These are phyloP conservation scores for Iphiclides podalirius DNA, from an alignment of 2,888 invertebrate genomes.

Conservation along the genomic window DNA sequence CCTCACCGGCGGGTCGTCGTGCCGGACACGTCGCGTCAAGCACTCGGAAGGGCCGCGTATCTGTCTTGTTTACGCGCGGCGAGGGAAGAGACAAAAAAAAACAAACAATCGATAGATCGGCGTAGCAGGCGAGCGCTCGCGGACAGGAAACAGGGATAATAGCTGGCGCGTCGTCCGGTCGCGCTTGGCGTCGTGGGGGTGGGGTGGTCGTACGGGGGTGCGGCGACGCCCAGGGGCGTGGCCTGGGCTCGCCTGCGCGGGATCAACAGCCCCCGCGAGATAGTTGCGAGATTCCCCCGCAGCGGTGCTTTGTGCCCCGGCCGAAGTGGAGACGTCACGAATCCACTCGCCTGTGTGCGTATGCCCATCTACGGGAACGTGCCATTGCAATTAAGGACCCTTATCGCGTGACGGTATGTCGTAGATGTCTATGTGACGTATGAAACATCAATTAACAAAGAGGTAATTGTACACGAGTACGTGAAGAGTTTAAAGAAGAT, in stretches of 20 bases:
- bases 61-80: conserved; percentile 57
- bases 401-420: no score
- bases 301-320: conserved; percentile 5
- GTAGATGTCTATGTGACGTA: no score
- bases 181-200: conserved; percentile 39
- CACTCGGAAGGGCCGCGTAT: conserved; percentile 59
- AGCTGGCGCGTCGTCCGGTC: conserved; percentile 61
- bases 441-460: no score
- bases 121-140: conserved; percentile 70
- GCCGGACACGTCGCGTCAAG: conserved; percentile 44
- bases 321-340: no score
- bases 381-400: no score
- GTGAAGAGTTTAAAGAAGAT: no score
- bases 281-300: conserved; percentile 17
- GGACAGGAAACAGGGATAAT: conserved; percentile 78
- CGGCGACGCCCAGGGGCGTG: conserved; percentile 45
- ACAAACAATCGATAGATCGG: conserved; percentile 75
- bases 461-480: no score
- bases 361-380: no score
- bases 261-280: conserved; percentile 36
- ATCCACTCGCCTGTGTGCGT: no score
- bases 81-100: conserved; percentile 69
- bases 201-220: conserved; percentile 37
- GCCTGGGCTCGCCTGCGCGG: conserved; percentile 41
- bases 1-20: conserved; percentile 29